Evolutionary conservation across 2,797 vertebrate genomes (phyloP), one percentile per base, ranked within the genome.

Genomic region (Darevskia nairensis): DNA sequence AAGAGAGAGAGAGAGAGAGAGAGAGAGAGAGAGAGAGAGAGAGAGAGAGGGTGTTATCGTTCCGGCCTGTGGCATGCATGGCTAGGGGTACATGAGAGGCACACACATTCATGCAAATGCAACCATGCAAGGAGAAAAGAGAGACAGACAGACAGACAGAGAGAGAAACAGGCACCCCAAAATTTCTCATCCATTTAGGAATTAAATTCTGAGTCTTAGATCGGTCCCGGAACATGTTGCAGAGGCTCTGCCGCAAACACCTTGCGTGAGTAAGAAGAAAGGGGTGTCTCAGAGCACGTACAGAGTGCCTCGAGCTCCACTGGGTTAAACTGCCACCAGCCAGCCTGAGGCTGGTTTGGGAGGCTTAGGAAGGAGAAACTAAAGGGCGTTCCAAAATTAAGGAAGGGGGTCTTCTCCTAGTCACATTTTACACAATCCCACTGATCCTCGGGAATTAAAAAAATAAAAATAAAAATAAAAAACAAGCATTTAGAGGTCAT

Each of bases 1-100:
- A 72, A 50, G 46, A 50, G 2, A 50, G 2, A 50, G 35, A 35
- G 35, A 35, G 35, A 35, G 35, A 35, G 35, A 35, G 35, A 35
- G 35, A 35, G 35, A 35, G 35, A 35, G 35, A 35, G 35, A 61
- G 59, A 61, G 19, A 61, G 59, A 61, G 55, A 59, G 88, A 87
- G 46, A 87, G 77, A 85, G 85, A 75, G 83, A 39, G 29, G n/a
- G 41, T 29, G 25, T 46, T 21, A 82, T 66, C 1, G 0, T 4
- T 19, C 15, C 1, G 17, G 29, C 19, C 2, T 1, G 15, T 2
- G 69, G 79, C 92, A 90, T 93, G 93, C 93, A 76, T 82, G 77
- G 86, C 74, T 0, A 39, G 17, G 35, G 8, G 1, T 29, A 17
- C 0, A 0, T 25, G 17, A 0, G 44, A 27, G 0, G 64, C 68